Conservation (phyloP, 2,113 vertebrate genomes). For the Sus scrofa region T2T-Sscrofa CM000812.6:147687001-147687500, state of each 20-base stretch:
- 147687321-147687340: neutral
- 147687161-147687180: neutral
- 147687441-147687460: neutral
- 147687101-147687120: no score
- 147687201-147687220: neutral
- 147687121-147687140: neutral
- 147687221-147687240: neutral
- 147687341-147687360: slow-evolving; percentile 52
- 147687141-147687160: slow-evolving; percentile 1
- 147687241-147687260: neutral
- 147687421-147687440: neutral
- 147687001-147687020: no score
- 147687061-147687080: no score
- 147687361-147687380: neutral
- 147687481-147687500: neutral
- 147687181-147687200: neutral
- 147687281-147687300: neutral
- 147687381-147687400: neutral
- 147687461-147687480: neutral
- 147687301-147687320: slow-evolving; percentile 29
- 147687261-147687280: slow-evolving; percentile 36
- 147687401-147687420: neutral
- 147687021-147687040: no score
- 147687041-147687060: no score
- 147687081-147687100: no score